Evolutionary conservation across 2,888 invertebrate species (phyloP), one percentile per base, ranked within the genome.

Genomic region (Nomada ferruginata): DNA sequence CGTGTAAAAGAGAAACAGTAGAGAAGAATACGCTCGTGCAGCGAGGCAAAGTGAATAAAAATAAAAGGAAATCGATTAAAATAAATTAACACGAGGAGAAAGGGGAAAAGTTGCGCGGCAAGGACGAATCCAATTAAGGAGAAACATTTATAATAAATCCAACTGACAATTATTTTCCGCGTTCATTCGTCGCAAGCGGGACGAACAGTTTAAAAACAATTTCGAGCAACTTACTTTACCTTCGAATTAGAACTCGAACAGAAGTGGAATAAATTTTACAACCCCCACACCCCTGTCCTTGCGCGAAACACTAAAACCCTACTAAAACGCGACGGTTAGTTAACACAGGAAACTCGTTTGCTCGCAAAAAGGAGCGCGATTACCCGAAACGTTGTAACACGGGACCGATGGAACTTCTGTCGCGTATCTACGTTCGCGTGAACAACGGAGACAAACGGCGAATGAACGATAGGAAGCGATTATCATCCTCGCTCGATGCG

Each of bases 401-500:
- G 10, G 11, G 11, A n/a, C n/a, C 74, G 63, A 1, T 36, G 23
- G 36, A 36, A 55, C 36, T 60, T 36, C 66, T 15, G 50, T 57
- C 50, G 47, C 68, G 76, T 29, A 42, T 29, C 42, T 52, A 26
- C 18, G 59, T 20, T n/a, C 52, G 18, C 15, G 0, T 47, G 23
- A 73, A 77, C 79, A 79, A 76, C 57, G 20, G 29, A 1, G 63
- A 26, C 47, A 59, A 69, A 52, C 50, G 60, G 53, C 29, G 70
- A 69, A 59, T 44, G 59, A 64, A 23, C 70, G 59, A 70, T 64
- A 36, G 36, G 36, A 7, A 1, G 20, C 52, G 60, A 77, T 79
- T 79, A 79, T 70, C 52, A 79, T 79, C 60, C 47, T n/a, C 9
- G 36, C 44, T 66, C 77, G 66, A 75, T 60, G 26, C 26, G 59